Conservation (phyloP, 1,140 invertebrate species). For the Drosophila bocki region DNA sequence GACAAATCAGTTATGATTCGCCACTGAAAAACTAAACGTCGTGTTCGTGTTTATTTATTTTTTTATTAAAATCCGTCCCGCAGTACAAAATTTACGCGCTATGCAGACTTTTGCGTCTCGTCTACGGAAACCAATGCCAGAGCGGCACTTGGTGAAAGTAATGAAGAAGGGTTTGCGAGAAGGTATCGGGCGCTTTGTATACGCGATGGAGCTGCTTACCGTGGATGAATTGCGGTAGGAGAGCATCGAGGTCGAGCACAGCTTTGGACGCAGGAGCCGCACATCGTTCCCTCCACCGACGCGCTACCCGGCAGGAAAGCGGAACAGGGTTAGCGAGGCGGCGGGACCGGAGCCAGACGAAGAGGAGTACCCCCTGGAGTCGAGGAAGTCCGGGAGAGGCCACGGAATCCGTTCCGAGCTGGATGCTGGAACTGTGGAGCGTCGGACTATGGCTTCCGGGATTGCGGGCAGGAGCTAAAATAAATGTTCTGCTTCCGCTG, state of each 20-base stretch:
- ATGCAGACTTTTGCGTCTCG: not conserved
- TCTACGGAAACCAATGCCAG: not conserved
- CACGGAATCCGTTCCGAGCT: not conserved
- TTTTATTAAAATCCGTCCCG: no score
- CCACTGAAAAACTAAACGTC: no score
- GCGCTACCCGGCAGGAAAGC: not conserved
- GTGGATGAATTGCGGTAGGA: conserved; percentile 1
- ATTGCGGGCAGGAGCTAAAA: not conserved
- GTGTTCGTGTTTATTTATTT: no score
- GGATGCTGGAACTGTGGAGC: not conserved
- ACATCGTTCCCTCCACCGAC: not conserved
- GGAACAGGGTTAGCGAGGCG: not conserved
- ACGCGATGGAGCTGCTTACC: not conserved
- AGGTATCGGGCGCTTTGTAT: not conserved
- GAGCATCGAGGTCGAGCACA: not conserved
- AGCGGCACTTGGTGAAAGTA: not conserved
- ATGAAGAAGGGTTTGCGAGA: not conserved
- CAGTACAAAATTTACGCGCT: no score
- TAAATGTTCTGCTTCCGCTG: not conserved
- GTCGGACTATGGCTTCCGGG: not conserved
- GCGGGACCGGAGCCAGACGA: not conserved
- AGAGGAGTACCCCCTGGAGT: not conserved
- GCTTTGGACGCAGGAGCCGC: not conserved
- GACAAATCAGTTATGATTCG: no score
- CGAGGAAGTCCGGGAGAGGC: not conserved